Percentiles rank a stretch among this genome's conserved stretches.
Conservation (phyloP, 1,140 invertebrate species). For the Drosophila bocqueti region DNA sequence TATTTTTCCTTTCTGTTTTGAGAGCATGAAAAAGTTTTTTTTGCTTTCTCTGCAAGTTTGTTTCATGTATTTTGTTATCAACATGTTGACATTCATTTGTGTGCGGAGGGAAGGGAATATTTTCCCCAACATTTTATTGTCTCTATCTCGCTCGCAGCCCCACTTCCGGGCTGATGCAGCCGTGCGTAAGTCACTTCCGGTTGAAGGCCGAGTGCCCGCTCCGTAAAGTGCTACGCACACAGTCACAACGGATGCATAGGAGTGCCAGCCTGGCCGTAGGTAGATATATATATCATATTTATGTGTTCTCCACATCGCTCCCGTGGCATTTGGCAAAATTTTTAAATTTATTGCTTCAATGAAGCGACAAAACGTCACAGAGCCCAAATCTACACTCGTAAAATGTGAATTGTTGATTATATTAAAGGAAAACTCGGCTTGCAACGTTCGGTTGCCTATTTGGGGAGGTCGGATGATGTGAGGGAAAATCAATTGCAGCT, state of each 20-base stretch:
- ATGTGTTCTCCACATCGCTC: slow-evolving; percentile 59
- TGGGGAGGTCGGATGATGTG: neutral
- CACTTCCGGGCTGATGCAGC: slow-evolving; percentile 73
- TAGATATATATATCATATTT: slow-evolving; percentile 62
- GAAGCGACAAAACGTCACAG: slow-evolving; percentile 55
- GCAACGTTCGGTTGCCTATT: slow-evolving; percentile 18
- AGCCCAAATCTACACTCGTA: slow-evolving; percentile 28
- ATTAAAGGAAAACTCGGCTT: slow-evolving; percentile 5
- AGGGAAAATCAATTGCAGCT: slow-evolving; percentile 72
- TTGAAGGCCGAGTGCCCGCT: slow-evolving; percentile 51
- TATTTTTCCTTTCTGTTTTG: slow-evolving; percentile 18
- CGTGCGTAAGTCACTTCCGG: slow-evolving; percentile 75
- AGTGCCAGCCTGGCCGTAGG: neutral
- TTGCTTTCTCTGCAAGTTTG: slow-evolving; percentile 19
- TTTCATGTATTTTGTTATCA: slow-evolving; percentile 70
- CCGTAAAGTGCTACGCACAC: slow-evolving; percentile 38
- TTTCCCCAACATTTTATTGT: slow-evolving; percentile 4
- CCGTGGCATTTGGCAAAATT: slow-evolving; percentile 53
- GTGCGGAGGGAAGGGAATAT: neutral
- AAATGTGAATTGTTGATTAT: slow-evolving; percentile 59
- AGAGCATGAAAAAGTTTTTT: slow-evolving; percentile 30
- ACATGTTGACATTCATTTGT: slow-evolving; percentile 77
- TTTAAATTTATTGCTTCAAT: slow-evolving; percentile 77
- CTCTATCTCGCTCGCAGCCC: slow-evolving; percentile 20
- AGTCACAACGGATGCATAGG: neutral